Percentiles rank a stretch among this genome's conserved stretches.
phyloP scores from a whole-genome alignment of 92 coral and sea anemone species.

The Bergia puertoricense region DNA sequence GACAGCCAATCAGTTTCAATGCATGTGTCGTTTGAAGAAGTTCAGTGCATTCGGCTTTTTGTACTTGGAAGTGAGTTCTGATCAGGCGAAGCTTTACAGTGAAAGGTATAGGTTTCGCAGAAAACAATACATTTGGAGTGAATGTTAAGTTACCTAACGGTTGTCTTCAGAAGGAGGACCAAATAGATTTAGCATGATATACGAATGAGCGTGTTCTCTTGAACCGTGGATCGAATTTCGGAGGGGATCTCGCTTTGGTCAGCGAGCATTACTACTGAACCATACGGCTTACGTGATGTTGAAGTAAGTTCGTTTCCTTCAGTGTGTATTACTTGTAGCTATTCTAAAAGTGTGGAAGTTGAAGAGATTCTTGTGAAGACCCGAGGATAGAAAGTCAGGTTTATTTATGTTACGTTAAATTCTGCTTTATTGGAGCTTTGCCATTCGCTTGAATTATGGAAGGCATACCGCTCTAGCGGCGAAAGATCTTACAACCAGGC shows the following conservation, averaged over 20 bases:
- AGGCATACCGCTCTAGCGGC: conserved; percentile 21
- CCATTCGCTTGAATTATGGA: neutral
- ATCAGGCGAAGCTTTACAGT: conserved; percentile 38
- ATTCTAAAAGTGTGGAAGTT: conserved; percentile 53
- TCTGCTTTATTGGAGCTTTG: neutral
- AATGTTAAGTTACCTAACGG: neutral
- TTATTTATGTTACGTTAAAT: conserved; percentile 7
- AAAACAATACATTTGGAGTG: conserved; percentile 27
- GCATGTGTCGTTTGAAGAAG: conserved; percentile 77
- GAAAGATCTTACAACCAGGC: conserved; percentile 32
- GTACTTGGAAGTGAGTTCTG: conserved; percentile 37
- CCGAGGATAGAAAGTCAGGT: conserved; percentile 20
- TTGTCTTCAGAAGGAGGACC: conserved; percentile 1
- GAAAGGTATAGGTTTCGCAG: conserved; percentile 23
- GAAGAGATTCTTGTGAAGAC: conserved; percentile 11
- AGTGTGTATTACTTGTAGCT: conserved; percentile 53
- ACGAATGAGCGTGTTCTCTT: conserved; percentile 38
- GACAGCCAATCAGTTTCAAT: conserved; percentile 94
- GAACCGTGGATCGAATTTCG: conserved; percentile 40
- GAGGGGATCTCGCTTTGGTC: conserved; percentile 42
- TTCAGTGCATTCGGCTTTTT: conserved; percentile 43
- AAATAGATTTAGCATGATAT: conserved; percentile 32
- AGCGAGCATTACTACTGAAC: conserved; percentile 18
- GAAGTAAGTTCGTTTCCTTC: conserved; percentile 68
- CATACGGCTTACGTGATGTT: conserved; percentile 69